Evolutionary conservation across 1,140 invertebrate genomes (phyloP).

Genomic region (Diabrotica virgifera): DNA sequence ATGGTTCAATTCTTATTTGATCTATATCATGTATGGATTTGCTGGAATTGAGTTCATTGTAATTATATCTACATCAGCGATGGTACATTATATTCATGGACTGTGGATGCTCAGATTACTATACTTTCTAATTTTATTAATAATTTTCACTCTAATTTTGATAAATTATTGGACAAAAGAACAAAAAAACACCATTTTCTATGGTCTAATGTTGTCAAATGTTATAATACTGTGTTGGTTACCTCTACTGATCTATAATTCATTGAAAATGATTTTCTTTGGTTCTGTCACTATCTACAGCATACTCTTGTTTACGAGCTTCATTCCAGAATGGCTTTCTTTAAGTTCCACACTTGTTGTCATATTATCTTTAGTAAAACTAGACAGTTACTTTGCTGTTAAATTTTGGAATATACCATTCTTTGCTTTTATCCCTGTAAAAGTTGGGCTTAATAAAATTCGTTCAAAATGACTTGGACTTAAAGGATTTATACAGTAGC

Average conservation of each 20-base stretch:
- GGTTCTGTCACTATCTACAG: neutral
- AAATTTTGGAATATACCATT: no score
- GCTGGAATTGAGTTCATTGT: neutral
- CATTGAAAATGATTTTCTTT: neutral
- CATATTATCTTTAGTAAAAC: no score
- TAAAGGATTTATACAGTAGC: no score
- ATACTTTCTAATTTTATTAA: no score
- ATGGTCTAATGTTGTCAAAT: neutral
- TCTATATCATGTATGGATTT: neutral
- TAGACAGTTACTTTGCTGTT: no score
- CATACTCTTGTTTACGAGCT: neutral
- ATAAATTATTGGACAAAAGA: neutral
- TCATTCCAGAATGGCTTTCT: constrained; percentile 6
- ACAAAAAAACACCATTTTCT: neutral
- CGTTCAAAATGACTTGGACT: no score
- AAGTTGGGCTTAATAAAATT: no score
- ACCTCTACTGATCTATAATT: neutral
- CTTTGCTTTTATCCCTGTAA: no score
- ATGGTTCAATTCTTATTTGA: neutral
- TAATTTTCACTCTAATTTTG: neutral
- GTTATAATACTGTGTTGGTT: constrained; percentile 1
- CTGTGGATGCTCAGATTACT: no score
- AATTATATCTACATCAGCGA: no score
- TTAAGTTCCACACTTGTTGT: no score
- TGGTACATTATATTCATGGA: no score